Evolutionary conservation across 2,113 vertebrate species (phyloP), one percentile per base, ranked within the genome.

Genomic region (Oreotrochilus melanogaster): DNA sequence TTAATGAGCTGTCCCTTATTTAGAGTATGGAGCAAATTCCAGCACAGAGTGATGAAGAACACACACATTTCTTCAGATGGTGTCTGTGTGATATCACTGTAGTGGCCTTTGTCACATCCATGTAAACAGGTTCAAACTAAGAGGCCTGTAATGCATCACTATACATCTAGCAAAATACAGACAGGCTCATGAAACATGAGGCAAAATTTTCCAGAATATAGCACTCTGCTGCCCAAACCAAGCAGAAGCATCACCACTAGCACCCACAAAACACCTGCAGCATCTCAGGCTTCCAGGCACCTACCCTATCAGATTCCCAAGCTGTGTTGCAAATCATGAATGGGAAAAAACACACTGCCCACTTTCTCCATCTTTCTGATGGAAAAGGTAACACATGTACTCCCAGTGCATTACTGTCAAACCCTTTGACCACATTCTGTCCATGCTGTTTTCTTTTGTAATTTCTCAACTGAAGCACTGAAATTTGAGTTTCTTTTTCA

Each of bases 21-120:
- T 89, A 81, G 30, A 8, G 14, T 5, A 56, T 37, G 11, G 7
- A 78, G 58, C 37, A 88, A 89, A 82, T 25, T 8, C 18, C 48
- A 85, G 17, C 35, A 79, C 0, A 39, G 18, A 58, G 3, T 8
- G 8, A 31, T 67, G 53, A 64, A 53, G 5, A 89, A 47, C 16
- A 39, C 6, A 31, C 3, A 28, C 39, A 7, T 12, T 48, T 56
- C 35, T 43, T 74, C n/a, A 61, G 23, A 16, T 62, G 62, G 6
- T 35, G 8, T 19, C 39, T 39, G 19, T 67, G 17, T 21, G 24
- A 18, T 7, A 64, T 2, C 12, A 57, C 1, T 0, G 2, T 6
- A 35, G 24, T 2, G 2, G 16, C 48, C 43, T 81, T n/a, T 78
- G 47, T 4, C 9, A 31, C 45, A 42, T 28, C 31, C 18, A 75